phyloP scores from a whole-genome alignment of 1,140 invertebrate genomes.

The Cyphomyrmex costatus region DNA sequence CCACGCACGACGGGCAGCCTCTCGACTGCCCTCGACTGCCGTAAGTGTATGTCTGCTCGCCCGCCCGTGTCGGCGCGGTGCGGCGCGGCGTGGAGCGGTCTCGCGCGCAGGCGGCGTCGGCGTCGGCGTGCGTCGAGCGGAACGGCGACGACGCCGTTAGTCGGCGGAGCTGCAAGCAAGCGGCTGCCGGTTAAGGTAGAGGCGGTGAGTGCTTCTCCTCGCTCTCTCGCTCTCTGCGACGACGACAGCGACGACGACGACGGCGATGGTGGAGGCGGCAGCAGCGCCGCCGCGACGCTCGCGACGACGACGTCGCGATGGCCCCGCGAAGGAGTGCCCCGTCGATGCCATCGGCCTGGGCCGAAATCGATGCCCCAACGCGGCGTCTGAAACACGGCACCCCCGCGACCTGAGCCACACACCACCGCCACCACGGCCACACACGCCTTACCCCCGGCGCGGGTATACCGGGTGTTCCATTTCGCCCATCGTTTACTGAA shows the following conservation, averaged over 20 bases:
- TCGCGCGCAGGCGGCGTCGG: slow-evolving; percentile 67
- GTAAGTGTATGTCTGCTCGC: slow-evolving; percentile 62
- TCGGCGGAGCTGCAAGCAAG: slow-evolving; percentile 44
- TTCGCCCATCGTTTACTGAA: neutral
- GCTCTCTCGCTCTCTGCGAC: slow-evolving; percentile 11
- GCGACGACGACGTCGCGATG: slow-evolving; percentile 64
- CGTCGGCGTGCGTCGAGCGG: slow-evolving; percentile 61
- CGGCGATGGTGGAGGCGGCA: neutral
- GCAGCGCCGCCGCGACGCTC: slow-evolving; percentile 67
- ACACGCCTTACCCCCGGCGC: slow-evolving; percentile 61
- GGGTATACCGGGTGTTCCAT: slow-evolving; percentile 59
- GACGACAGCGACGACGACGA: slow-evolving; percentile 28
- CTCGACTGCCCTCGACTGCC: slow-evolving; percentile 65
- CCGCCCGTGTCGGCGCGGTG: slow-evolving; percentile 52
- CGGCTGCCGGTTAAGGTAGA: slow-evolving; percentile 32
- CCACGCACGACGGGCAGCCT: slow-evolving; percentile 58
- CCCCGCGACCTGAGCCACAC: slow-evolving; percentile 76
- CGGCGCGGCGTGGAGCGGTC: slow-evolving; percentile 51
- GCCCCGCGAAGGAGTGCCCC: slow-evolving; percentile 67
- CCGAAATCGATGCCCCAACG: slow-evolving; percentile 77
- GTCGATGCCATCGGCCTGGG: slow-evolving; percentile 76
- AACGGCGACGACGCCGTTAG: slow-evolving; percentile 61
- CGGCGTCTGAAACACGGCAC: slow-evolving; percentile 77
- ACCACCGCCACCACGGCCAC: slow-evolving; percentile 68
- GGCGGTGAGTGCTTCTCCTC: slow-evolving; percentile 2